Base-by-base conservation (phyloP, 2,888 invertebrate genomes). In the Galeruca laticollis region DNA sequence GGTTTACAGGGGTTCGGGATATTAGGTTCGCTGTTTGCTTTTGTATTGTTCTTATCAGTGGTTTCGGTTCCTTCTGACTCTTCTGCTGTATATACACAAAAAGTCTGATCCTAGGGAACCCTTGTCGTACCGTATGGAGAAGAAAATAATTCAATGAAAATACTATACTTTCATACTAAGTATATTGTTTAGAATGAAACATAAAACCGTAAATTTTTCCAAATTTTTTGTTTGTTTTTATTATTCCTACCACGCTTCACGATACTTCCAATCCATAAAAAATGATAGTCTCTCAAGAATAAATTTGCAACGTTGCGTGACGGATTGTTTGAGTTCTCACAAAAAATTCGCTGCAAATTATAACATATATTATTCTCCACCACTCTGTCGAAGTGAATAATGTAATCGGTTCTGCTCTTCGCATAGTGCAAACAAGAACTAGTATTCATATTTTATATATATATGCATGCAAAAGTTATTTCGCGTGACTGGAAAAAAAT, bases 381-480 rank as follows among this genome's bases (percentile, higher is more conserved):
- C 1, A 18, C 18, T 47, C 47, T 15, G 47, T 47, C 47, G 18
- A 47, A 47, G 47, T 47, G 47, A 47, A 47, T 47, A 47, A 47
- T 47, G 47, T 47, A 47, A 47, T 47, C 47, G 47, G 47, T 47
- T 47, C 47, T 47, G 47, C 47, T 47, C 15, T 47, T 47, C 47
- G 47, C 47, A 18, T 47, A 47, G 47, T 47, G 47, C 47, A 47
- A 47, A 47, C 47, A 47, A 47, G 47, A 47, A 47, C 47, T 47
- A 47, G 43, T 15, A 15, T 47, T 47, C 47, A 47, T 47, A 47
- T 47, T 47, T 47, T 47, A 47, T 47, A 37, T 37, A 37, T 37
- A 37, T 18, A 47, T 47, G 18, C 47, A 47, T 47, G 47, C 47
- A 15, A 47, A 15, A 47, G 47, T 47, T 47, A 47, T 47, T 47